phyloP scores from a whole-genome alignment of 23 tunicate species.

The Halocynthia aurantium region DNA sequence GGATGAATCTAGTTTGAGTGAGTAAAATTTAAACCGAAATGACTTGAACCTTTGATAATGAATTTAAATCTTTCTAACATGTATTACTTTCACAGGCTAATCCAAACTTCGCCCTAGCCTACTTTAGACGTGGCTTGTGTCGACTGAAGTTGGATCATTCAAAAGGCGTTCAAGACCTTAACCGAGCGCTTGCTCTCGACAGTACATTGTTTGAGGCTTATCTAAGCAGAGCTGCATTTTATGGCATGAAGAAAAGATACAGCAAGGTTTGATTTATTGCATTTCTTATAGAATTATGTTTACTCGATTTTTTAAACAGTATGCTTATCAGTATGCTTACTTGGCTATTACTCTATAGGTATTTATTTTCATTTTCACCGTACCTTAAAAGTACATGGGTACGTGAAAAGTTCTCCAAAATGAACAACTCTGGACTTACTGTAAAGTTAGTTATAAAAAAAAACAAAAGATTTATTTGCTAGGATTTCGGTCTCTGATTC shows the following conservation, averaged over 20 bases:
- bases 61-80: not conserved
- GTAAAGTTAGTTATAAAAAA: no score
- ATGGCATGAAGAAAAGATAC: conserved; percentile 66
- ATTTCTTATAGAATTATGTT: no score
- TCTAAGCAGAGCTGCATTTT: conserved; percentile 81
- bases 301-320: no score
- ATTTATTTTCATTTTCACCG: no score
- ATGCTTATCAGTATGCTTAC: no score
- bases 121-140: conserved; percentile 71
- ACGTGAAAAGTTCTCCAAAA: no score
- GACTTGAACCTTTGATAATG: not conserved
- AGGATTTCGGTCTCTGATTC: no score
- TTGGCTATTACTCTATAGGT: no score
- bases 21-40: not conserved
- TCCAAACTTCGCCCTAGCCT: conserved; percentile 57
- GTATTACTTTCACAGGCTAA: conserved; percentile 34
- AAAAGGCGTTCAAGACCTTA: conserved; percentile 73
- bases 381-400: no score
- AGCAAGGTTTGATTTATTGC: conserved; percentile 48
- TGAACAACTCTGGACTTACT: no score
- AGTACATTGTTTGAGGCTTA: conserved; percentile 73
- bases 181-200: conserved; percentile 64
- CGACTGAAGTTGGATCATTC: conserved; percentile 60
- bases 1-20: not conserved
- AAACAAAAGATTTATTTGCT: no score